Evolutionary conservation across 2,888 invertebrate genomes (phyloP), one percentile per base, ranked within the genome.

Genomic region (Allacma fusca): DNA sequence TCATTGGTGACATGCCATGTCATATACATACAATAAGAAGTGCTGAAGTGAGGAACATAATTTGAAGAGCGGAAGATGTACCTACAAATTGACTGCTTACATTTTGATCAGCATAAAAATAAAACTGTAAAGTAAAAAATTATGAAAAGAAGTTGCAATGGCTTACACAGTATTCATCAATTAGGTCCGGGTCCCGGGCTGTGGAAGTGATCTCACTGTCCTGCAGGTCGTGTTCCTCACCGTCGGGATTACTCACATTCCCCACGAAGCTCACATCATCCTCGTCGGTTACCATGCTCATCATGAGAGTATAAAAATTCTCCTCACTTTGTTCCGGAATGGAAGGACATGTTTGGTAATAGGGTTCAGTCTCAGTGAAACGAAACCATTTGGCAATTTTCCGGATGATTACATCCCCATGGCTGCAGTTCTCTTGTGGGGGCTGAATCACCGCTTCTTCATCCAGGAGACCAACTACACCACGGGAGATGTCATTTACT

Each of bases 131-230:
- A 34, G 34, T 34, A 34, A 34, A 34, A n/a, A n/a, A n/a, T n/a
- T n/a, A n/a, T 34, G 34, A 34, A 4, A 9, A 34, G 34, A 34
- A 34, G 4, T 7, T 34, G 34, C 5, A 34, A 7, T 34, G 4
- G 81, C 84, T 84, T 83, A 84, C 84, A 74, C 83, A 82, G 76
- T 50, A 78, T 78, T 84, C 84, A n/a, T 83, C 82, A 13, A 75
- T 78, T 29, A 73, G 67, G 72, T 75, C 75, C 29, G 80, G 77
- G 77, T 78, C 79, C 24, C 59, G 28, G 21, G 44, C 44, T 16
- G 69, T 78, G 21, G 75, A 77, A 19, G 82, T 76, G 65, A 82
- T 79, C 29, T 81, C 81, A 64, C 81, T 80, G 23, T 81, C 80
- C 44, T 84, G 83, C 40, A 80, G 80, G 26, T 78, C 71, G 16